phyloP scores from a whole-genome alignment of 1,140 invertebrate genomes.

The Pomphorhynchus laevis region DNA sequence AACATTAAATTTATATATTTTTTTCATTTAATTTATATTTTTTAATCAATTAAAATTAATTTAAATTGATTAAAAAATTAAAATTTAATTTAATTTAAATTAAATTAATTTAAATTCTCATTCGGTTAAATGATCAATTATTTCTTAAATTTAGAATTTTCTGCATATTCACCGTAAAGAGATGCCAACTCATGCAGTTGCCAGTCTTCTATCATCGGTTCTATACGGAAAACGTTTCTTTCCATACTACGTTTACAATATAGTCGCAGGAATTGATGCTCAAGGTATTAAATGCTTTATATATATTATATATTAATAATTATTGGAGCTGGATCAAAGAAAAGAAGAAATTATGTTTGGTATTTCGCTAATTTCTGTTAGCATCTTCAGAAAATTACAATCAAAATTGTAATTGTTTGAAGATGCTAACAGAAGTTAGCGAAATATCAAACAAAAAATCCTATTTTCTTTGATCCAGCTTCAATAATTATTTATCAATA shows the following conservation, averaged over 20 bases:
- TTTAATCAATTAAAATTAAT: conserved; percentile 83
- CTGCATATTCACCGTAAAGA: conserved; percentile 61
- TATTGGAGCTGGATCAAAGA: too few species aligned
- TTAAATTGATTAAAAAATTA: conserved; percentile 49
- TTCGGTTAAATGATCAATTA: neutral
- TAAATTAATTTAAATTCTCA: conserved; percentile 7
- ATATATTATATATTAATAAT: neutral
- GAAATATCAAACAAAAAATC: too few species aligned
- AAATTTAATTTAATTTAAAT: conserved; percentile 40
- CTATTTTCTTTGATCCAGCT: too few species aligned
- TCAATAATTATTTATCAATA: too few species aligned
- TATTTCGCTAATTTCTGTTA: too few species aligned
- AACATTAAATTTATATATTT: neutral
- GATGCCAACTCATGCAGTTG: conserved; percentile 56
- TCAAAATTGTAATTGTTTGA: too few species aligned
- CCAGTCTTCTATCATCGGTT: conserved; percentile 72
- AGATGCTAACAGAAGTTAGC: too few species aligned
- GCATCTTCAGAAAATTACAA: too few species aligned
- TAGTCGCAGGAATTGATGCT: conserved; percentile 42
- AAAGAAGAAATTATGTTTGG: neutral
- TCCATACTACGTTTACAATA: conserved; percentile 78
- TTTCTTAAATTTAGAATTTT: conserved; percentile 35
- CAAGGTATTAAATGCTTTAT: conserved; percentile 18
- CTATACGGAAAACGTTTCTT: conserved; percentile 87
- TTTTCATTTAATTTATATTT: conserved; percentile 15